Evolutionary conservation across 2,888 invertebrate genomes (phyloP).

Genomic region (Cistogaster globosa): DNA sequence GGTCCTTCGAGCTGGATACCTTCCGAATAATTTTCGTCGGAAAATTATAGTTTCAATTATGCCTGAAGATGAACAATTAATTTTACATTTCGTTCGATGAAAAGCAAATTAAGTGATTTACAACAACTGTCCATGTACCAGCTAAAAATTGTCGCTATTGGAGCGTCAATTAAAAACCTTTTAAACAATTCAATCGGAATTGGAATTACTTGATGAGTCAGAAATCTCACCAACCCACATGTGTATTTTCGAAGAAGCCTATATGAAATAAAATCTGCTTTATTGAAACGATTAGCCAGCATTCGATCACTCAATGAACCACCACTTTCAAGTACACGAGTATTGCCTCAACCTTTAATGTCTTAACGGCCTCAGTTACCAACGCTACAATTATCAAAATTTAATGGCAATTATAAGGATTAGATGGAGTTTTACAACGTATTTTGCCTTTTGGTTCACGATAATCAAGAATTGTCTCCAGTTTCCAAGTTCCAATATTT

Average conservation of each 20-base stretch:
- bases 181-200: constrained; percentile 12
- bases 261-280: constrained; percentile 23
- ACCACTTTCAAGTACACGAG: constrained; percentile 4
- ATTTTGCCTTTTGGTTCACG: constrained; percentile 51
- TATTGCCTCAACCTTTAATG: not conserved
- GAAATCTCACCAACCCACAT: constrained; percentile 11
- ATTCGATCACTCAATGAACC: not conserved
- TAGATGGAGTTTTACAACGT: constrained; percentile 62
- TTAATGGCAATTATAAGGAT: constrained; percentile 44
- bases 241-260: not conserved
- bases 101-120: not conserved
- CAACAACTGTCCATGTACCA: constrained; percentile 1
- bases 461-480: constrained; percentile 44
- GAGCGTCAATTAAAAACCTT: constrained; percentile 24
- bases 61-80: constrained; percentile 13
- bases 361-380: constrained; percentile 14
- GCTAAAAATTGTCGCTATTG: constrained; percentile 4
- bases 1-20: no score
- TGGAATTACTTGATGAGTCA: constrained; percentile 20
- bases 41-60: not conserved
- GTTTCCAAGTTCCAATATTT: constrained; percentile 63
- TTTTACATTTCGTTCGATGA: not conserved
- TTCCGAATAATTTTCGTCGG: no score
- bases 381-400: constrained; percentile 40
- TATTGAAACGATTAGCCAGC: not conserved